phyloP scores from a whole-genome alignment of 2,113 vertebrate species.

The Rhagologus leucostigma region DNA sequence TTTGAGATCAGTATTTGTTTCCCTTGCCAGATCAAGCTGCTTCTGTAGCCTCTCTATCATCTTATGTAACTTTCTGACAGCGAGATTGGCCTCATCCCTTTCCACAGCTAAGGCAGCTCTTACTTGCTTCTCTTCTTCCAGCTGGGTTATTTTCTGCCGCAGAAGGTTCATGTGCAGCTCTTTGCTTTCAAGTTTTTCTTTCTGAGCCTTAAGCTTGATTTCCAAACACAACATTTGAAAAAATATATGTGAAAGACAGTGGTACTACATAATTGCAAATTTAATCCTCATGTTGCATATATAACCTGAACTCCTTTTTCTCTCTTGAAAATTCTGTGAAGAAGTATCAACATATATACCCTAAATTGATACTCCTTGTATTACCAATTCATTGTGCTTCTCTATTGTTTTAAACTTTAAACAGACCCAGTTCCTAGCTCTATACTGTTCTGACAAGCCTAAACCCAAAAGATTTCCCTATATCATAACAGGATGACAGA shows the following conservation, averaged over 20 bases:
- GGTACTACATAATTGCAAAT: not conserved
- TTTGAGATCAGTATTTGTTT: constrained; percentile 80
- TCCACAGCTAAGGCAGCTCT: constrained; percentile 70
- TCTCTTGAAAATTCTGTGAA: not conserved
- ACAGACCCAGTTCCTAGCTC: not conserved
- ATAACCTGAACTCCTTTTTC: not conserved
- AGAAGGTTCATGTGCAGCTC: constrained; percentile 86
- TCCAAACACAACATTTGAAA: constrained; percentile 15
- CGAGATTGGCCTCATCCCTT: constrained; percentile 74
- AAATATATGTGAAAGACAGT: not conserved
- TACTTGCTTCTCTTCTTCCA: constrained; percentile 83
- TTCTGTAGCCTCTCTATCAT: constrained; percentile 81
- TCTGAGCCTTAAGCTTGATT: constrained; percentile 84
- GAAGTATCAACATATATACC: not conserved
- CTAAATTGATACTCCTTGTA: not conserved
- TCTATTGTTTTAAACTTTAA: not conserved
- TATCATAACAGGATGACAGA: not conserved
- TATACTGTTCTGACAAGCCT: not conserved
- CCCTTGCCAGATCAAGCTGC: constrained; percentile 73
- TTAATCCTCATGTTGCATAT: not conserved
- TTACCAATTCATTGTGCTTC: not conserved
- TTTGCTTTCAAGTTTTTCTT: constrained; percentile 83
- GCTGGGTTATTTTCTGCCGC: constrained; percentile 81
- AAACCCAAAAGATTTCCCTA: not conserved
- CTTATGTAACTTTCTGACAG: constrained; percentile 79